phyloP scores from a whole-genome alignment of 2,888 invertebrate species.

The Sympetrum striolatum region DNA sequence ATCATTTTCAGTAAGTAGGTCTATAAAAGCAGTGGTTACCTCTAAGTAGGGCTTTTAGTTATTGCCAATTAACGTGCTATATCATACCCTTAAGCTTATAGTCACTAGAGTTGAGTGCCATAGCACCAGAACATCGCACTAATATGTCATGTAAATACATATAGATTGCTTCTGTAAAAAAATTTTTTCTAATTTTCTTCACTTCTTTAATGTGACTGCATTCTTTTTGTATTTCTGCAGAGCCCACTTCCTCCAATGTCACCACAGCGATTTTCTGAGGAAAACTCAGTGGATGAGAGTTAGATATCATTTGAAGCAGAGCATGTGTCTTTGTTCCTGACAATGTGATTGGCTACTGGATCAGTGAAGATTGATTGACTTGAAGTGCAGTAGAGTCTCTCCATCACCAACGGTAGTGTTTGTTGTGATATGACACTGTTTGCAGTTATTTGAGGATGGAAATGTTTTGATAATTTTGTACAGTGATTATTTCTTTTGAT shows the following conservation, averaged over 20 bases:
- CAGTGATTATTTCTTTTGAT: conserved; percentile 30
- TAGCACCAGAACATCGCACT: neutral
- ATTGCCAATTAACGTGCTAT: no score
- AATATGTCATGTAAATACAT: neutral
- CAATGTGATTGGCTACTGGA: conserved; percentile 40
- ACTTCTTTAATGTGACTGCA: neutral
- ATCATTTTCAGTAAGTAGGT: no score
- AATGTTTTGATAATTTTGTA: conserved; percentile 42
- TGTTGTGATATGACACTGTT: conserved; percentile 42
- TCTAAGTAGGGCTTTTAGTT: no score
- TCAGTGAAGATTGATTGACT: conserved; percentile 43
- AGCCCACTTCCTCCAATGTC: conserved; percentile 71
- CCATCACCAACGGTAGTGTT: conserved; percentile 43
- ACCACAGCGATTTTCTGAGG: conserved; percentile 72
- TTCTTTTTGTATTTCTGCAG: conserved; percentile 61
- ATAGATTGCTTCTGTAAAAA: neutral
- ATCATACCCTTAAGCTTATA: no score
- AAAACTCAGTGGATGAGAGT: conserved; percentile 75
- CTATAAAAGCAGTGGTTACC: no score
- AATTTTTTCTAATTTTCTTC: neutral
- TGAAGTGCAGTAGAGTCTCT: conserved; percentile 40
- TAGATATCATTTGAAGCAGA: conserved; percentile 54
- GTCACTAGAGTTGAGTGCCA: no score
- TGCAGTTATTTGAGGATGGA: conserved; percentile 36
- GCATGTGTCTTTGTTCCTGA: conserved; percentile 40